Base-by-base conservation (phyloP, 2,888 invertebrate genomes). In the Fragum fragum region DNA sequence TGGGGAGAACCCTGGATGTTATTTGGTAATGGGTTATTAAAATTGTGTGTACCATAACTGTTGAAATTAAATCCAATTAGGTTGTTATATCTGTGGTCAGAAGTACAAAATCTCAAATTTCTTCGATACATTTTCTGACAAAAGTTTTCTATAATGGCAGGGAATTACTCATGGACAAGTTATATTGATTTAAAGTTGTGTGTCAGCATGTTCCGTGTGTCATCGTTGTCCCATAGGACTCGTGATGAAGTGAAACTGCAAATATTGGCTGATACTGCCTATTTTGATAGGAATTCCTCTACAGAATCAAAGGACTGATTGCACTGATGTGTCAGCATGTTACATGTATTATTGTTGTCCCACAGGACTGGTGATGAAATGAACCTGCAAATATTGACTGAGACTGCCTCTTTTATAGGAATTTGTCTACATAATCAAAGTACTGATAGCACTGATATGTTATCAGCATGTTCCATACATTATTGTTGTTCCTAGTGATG, bases 141-240 rank as follows among this genome's bases (percentile, higher is more conserved):
- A 36, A 9, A 53, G n/a, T n/a, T 53, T 7, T n/a, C 53, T n/a
- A n/a, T 53, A 53, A 53, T 53, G 23, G 53, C 6, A 53, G 23
- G 16, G 28, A 26, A 59, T 59, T 59, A 59, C 26, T 59, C 59
- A 59, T 59, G 26, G 59, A 26, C 26, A 59, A 26, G 26, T 63
- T 32, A 6, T 63, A 63, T 63, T 63, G 63, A 63, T 63, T 36
- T 63, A n/a, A 18, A 23, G 3, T n/a, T 1, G 1, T 14, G n/a
- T 28, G 63, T 63, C 63, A 63, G 63, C 63, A 63, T 63, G 63
- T 63, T 32, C 36, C 14, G 32, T 63, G 63, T 63, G 63, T 63
- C 63, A 63, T 18, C 16, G 9, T 32, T 18, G 16, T 32, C 63
- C 36, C 63, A 9, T 32, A 16, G 18, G 63, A 28, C 28, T 16